These are phyloP conservation scores for Beris chalybata DNA, from an alignment of 2,888 invertebrate species.

Conservation along the genomic window DNA sequence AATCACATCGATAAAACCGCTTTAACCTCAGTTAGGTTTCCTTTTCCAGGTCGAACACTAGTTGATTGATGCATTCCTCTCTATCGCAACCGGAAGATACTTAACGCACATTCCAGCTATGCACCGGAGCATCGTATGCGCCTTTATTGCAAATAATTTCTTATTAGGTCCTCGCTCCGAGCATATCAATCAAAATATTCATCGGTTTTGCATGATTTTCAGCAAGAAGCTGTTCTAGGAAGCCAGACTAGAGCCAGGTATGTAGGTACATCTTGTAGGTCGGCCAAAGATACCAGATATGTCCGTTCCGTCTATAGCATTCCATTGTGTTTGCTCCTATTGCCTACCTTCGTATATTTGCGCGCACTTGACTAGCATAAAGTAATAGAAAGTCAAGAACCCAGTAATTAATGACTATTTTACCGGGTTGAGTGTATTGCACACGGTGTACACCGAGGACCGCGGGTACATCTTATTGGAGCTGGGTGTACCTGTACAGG, in stretches of 20 bases:
- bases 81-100: slow-evolving; percentile 17
- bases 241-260: too few relatives aligned
- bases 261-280: not conserved
- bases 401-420: slow-evolving; percentile 44
- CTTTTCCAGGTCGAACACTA: too few relatives aligned
- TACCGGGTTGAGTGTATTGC: slow-evolving; percentile 34
- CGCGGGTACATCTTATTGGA: slow-evolving; percentile 10
- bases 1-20: too few relatives aligned
- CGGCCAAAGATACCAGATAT: not conserved
- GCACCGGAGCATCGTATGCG: not conserved
- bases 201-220: slow-evolving; percentile 5
- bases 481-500: not conserved
- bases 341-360: slow-evolving; percentile 7
- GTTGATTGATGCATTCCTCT: not conserved
- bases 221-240: not conserved
- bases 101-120: slow-evolving; percentile 7
- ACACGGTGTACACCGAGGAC: slow-evolving; percentile 21
- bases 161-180: slow-evolving; percentile 8
- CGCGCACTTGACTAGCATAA: slow-evolving; percentile 32
- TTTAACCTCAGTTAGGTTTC: too few relatives aligned
- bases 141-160: not conserved
- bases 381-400: slow-evolving; percentile 43
- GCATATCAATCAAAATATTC: slow-evolving; percentile 31
- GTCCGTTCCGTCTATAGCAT: slow-evolving; percentile 9
- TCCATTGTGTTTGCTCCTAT: slow-evolving; percentile 20